Evolutionary conservation across 92 coral and sea anemone species (phyloP).

Genomic region (Galaxea fascicularis): DNA sequence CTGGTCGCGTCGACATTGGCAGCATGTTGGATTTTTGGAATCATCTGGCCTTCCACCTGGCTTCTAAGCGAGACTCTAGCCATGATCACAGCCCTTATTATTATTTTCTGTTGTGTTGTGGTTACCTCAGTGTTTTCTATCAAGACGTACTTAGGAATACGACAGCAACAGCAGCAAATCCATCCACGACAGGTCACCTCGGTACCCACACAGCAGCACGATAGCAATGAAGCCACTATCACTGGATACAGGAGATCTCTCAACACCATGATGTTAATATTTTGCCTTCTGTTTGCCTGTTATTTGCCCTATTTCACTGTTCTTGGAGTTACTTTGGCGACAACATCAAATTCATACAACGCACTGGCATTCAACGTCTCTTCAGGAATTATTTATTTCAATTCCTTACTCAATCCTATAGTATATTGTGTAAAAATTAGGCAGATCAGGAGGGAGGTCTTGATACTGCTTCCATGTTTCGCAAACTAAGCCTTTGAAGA

Average conservation of each 20-base stretch:
- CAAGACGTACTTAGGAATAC: not conserved
- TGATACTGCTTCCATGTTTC: not conserved
- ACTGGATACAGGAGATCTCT: slow-evolving; percentile 13
- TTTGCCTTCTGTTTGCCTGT: not conserved
- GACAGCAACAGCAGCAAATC: slow-evolving; percentile 12
- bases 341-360: not conserved
- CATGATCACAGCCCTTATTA: not conserved
- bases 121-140: not conserved
- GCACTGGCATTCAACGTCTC: slow-evolving; percentile 23
- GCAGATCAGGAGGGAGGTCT: slow-evolving; percentile 45
- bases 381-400: slow-evolving; percentile 29
- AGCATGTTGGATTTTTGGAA: slow-evolving; percentile 10
- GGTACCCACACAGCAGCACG: not conserved
- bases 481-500: not conserved
- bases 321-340: not conserved
- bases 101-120: not conserved
- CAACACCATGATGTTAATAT: not conserved
- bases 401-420: slow-evolving; percentile 60
- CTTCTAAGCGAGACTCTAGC: not conserved
- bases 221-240: not conserved
- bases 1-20: not conserved
- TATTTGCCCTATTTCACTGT: slow-evolving; percentile 13
- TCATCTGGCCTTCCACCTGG: not conserved
- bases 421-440: slow-evolving; percentile 59
- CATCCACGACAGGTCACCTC: not conserved